phyloP scores from a whole-genome alignment of 2,797 vertebrate species.

The Echeneis naucrates region DNA sequence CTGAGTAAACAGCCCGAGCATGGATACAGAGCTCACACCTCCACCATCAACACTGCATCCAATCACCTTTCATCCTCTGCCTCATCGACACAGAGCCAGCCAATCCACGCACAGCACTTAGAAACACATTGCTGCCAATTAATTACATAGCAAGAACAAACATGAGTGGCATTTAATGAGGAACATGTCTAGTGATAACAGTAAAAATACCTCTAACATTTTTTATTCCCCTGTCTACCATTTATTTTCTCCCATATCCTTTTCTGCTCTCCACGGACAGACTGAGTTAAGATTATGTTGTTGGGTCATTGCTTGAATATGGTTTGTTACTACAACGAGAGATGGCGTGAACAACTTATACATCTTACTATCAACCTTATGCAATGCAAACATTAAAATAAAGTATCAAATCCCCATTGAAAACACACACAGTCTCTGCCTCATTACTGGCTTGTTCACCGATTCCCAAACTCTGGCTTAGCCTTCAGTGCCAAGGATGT shows the following conservation, averaged over 20 bases:
- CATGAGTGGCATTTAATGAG: slow-evolving; percentile 84
- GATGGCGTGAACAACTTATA: slow-evolving; percentile 13
- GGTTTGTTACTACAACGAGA: slow-evolving; percentile 3
- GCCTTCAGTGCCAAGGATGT: slow-evolving; percentile 53
- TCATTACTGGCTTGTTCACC: slow-evolving; percentile 28
- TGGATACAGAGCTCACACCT: slow-evolving; percentile 85
- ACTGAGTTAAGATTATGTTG: background rate
- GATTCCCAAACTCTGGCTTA: slow-evolving; percentile 44
- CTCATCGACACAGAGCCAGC: slow-evolving; percentile 63
- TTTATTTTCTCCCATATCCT: background rate
- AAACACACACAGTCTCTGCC: slow-evolving; percentile 8
- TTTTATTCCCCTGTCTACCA: slow-evolving; percentile 20
- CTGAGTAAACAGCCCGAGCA: slow-evolving; percentile 76
- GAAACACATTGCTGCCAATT: slow-evolving; percentile 72
- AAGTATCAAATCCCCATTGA: slow-evolving; percentile 14
- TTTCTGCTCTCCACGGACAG: slow-evolving; percentile 29
- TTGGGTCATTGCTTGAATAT: slow-evolving; percentile 11
- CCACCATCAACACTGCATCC: slow-evolving; percentile 75
- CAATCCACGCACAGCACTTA: slow-evolving; percentile 69
- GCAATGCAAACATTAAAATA: background rate
- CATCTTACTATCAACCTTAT: background rate
- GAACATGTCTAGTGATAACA: slow-evolving; percentile 55
- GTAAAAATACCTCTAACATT: slow-evolving; percentile 50
- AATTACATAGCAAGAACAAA: slow-evolving; percentile 80
- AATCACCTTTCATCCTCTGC: slow-evolving; percentile 81